Base-by-base conservation (phyloP, 2,888 invertebrate species). In the Apamea sordens region DNA sequence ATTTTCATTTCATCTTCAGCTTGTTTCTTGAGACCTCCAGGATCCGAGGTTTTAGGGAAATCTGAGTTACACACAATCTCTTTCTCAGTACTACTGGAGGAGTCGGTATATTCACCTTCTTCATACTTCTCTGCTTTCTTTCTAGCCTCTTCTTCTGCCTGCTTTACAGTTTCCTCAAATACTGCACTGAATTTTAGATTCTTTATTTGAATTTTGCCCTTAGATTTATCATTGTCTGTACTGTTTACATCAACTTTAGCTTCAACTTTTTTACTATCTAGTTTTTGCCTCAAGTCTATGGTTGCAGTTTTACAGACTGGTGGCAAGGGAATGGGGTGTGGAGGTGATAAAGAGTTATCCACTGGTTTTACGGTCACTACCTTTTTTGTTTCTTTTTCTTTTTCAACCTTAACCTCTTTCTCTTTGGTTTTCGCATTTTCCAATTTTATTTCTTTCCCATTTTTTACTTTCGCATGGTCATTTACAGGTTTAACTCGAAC, bases 101-200 rank as follows among this genome's bases (percentile, higher is more conserved):
- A 94, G 79, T 96, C 97, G 15, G 97, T 96, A 79, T 97, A 95
- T 94, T 98, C 98, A 1, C 98, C 98, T 86, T 98, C 98, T 93
- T 98, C 98, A 94, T 97, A 97, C 85, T 97, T 97, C 73, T 97
- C 97, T 28, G 97, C 97, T 90, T 97, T 97, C 80, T 97, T 97
- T 79, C 97, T 97, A 36, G 97, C 97, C 89, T 97, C 97, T 86
- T 97, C 97, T 90, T 98, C 97, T 64, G 97, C 97, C 92, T 97
- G 97, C 89, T 97, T 97, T 0, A 98, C 97, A 13, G 97, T 97
- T 85, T 97, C 97, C 89, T 97, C 98, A 94, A 97, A 98, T 36
- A 98, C 97, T 36, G 97, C 94, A 92, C 98, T 98, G 82, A 97
- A 97, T 90, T 98, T 98, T 24, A 98, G 94, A 92, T 98, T 97